These are phyloP conservation scores for Parnassius apollo DNA, from an alignment of 2,888 invertebrate genomes.

Conservation along the genomic window DNA sequence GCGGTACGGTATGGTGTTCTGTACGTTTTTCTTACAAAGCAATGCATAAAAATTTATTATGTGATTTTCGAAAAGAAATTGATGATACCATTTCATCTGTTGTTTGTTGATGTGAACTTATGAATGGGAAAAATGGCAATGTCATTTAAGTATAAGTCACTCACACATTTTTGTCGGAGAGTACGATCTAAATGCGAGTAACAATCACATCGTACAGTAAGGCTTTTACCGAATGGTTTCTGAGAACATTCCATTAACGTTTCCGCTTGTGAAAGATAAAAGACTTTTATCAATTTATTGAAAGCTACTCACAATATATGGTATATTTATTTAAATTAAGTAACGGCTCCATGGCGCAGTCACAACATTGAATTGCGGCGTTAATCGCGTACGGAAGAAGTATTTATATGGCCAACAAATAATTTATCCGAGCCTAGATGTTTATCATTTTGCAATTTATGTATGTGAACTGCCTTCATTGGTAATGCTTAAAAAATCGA, in stretches of 20 bases:
- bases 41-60: background rate
- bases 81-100: background rate
- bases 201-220: background rate
- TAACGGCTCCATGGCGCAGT: too few species aligned
- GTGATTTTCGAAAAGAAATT: background rate
- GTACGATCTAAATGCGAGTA: slow-evolving; percentile 9
- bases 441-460: too few species aligned
- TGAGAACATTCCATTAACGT: slow-evolving; percentile 20
- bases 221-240: slow-evolving; percentile 14
- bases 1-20: background rate
- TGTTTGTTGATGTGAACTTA: background rate
- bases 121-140: background rate
- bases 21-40: background rate
- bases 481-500: too few species aligned
- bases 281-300: slow-evolving; percentile 13
- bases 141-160: background rate
- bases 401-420: too few species aligned
- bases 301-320: background rate
- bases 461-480: too few species aligned
- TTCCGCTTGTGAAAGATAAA: slow-evolving; percentile 9
- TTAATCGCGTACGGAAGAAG: too few species aligned
- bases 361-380: too few species aligned
- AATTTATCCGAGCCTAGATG: too few species aligned
- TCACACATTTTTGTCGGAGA: background rate
- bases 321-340: too few species aligned